phyloP scores from a whole-genome alignment of 53 echinoderm and acorn worm genomes.

The Henricia sp. region DNA sequence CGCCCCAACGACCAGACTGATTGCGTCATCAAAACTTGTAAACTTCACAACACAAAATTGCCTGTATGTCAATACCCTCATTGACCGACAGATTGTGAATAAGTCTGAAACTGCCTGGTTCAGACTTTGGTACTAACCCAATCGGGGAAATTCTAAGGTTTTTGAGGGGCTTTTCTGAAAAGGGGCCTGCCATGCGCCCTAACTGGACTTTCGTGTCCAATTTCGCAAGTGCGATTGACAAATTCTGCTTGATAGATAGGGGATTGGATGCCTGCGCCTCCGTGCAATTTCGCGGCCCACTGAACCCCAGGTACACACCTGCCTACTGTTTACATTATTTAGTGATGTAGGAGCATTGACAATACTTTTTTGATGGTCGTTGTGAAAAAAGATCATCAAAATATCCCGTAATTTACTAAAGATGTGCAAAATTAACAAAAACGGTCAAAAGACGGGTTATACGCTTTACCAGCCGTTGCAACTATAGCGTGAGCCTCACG shows the following conservation, averaged over 20 bases:
- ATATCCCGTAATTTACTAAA: too few species aligned
- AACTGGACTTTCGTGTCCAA: conserved; percentile 33
- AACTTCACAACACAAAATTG: conserved; percentile 27
- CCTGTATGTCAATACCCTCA: conserved; percentile 50
- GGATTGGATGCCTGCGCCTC: conserved; percentile 52
- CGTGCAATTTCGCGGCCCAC: conserved; percentile 7
- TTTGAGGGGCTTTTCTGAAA: background rate
- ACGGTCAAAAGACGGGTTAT: too few species aligned
- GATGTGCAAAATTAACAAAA: too few species aligned
- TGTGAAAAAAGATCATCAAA: too few species aligned
- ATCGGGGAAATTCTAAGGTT: conserved; percentile 42
- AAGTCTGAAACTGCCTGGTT: conserved; percentile 49
- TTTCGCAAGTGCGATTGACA: conserved; percentile 9
- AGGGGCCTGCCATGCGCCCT: conserved; percentile 60
- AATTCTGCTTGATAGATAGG: conserved; percentile 36
- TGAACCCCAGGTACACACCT: conserved; percentile 48
- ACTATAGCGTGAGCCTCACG: too few species aligned
- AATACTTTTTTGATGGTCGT: too few species aligned
- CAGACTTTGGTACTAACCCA: conserved; percentile 57
- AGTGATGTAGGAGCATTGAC: too few species aligned
- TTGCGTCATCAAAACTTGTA: conserved; percentile 37
- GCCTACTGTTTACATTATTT: too few species aligned
- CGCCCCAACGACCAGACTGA: too few species aligned
- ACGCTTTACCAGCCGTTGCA: too few species aligned
- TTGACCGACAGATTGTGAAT: conserved; percentile 63